Conservation (phyloP, 1,140 invertebrate genomes). For the Papilio machaon region DNA sequence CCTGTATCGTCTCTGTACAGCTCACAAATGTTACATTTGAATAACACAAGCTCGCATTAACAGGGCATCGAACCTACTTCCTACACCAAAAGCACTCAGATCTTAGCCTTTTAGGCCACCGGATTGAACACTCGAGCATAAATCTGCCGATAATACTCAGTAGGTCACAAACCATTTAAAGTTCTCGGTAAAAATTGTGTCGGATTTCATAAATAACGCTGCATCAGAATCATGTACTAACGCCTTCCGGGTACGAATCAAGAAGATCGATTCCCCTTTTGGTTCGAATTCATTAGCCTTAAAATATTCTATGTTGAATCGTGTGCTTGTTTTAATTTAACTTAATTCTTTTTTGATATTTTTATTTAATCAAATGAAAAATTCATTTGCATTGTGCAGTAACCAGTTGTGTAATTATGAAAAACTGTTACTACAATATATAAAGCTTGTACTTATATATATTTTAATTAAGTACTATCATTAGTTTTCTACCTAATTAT, state of each 20-base stretch:
- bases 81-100: constrained; percentile 22
- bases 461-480: too few relatives aligned
- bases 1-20: background rate
- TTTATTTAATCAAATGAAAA: background rate
- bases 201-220: constrained; percentile 12
- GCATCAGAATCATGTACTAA: background rate
- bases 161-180: constrained; percentile 13
- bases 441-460: too few relatives aligned
- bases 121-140: constrained; percentile 23
- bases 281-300: background rate
- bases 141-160: constrained; percentile 27
- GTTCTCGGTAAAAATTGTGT: constrained; percentile 2
- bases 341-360: background rate
- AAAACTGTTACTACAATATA: too few relatives aligned
- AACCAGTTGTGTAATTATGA: too few relatives aligned
- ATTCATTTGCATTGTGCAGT: too few relatives aligned
- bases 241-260: constrained; percentile 11
- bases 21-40: background rate
- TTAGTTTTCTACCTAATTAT: too few relatives aligned
- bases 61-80: constrained; percentile 29
- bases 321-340: background rate
- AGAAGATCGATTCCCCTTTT: background rate
- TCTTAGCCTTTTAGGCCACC: constrained; percentile 30
- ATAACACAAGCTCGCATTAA: constrained; percentile 7
- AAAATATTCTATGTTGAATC: background rate